Percentiles rank a stretch among this genome's conserved stretches.
These are phyloP conservation scores for Agelas oroides DNA, from an alignment of 37 sponge, comb jelly and placozoan genomes.

Conservation along the genomic window DNA sequence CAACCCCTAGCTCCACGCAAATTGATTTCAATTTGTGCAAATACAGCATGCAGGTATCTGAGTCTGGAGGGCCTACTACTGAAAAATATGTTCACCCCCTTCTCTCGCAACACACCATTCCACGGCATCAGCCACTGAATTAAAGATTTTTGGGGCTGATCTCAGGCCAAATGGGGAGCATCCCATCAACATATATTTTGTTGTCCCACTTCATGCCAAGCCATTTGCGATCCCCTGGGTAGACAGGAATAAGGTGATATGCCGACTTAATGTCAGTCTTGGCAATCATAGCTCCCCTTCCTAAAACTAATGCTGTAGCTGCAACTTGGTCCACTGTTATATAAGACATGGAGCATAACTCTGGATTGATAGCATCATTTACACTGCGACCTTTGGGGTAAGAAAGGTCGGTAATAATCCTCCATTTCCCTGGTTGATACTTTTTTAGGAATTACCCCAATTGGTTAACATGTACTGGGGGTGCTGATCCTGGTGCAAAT, in stretches of 20 bases:
- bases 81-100: conserved; percentile 11
- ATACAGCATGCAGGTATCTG: background rate
- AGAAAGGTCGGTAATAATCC: conserved; percentile 57
- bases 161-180: conserved; percentile 52
- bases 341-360: conserved; percentile 32
- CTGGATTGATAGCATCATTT: conserved; percentile 40
- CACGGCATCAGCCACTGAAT: conserved; percentile 48
- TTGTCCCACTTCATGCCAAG: conserved; percentile 52
- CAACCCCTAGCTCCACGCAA: conserved; percentile 27
- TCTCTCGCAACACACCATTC: conserved; percentile 7
- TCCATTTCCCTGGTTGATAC: conserved; percentile 46
- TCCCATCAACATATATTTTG: conserved; percentile 13
- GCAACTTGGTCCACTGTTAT: conserved; percentile 37
- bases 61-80: conserved; percentile 39
- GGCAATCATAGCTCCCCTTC: conserved; percentile 38
- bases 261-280: conserved; percentile 56
- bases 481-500: background rate
- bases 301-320: background rate
- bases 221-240: conserved; percentile 15
- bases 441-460: conserved; percentile 47
- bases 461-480: conserved; percentile 34
- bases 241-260: conserved; percentile 51
- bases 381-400: conserved; percentile 35
- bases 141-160: conserved; percentile 64
- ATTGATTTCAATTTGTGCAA: background rate